Percentiles rank a stretch among this genome's conserved stretches.
Conservation (phyloP, 2,113 vertebrate genomes). For the Poeciliopsis occidentalis region DNA sequence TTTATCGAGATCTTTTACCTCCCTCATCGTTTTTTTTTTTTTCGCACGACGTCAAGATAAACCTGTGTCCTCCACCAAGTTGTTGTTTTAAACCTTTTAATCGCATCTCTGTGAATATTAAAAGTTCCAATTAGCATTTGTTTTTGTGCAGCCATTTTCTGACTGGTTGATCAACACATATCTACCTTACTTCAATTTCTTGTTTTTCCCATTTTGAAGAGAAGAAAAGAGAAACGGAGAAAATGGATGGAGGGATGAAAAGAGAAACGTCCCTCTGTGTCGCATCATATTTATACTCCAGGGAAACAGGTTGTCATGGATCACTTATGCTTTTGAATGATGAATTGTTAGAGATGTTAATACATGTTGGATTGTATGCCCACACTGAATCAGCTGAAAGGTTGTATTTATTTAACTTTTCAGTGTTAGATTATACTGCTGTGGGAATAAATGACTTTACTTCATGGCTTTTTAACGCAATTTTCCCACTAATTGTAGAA, state of each 20-base stretch:
- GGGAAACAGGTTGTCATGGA: background rate
- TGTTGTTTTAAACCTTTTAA: background rate
- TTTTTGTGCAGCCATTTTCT: background rate
- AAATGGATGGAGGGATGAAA: no score
- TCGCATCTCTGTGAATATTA: background rate
- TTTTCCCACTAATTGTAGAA: background rate
- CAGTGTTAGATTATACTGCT: background rate
- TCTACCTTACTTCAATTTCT: background rate
- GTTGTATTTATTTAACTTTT: no score
- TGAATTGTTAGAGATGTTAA: no score
- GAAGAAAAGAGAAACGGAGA: background rate
- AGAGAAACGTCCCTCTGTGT: background rate
- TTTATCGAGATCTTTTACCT: no score
- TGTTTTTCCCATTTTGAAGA: no score
- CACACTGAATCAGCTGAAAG: no score
- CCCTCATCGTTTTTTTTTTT: no score
- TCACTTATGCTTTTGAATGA: background rate
- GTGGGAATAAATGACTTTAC: background rate
- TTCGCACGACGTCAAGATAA: background rate
- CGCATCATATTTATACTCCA: background rate
- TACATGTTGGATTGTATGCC: no score
- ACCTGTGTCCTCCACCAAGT: background rate
- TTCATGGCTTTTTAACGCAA: background rate
- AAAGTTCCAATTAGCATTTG: background rate
- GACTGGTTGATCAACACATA: background rate